A percentile compares a stretch with the other conserved stretches of the same genome.
phyloP scores from a whole-genome alignment of 2,888 invertebrate genomes.

The Rhorus exstirpatorius region DNA sequence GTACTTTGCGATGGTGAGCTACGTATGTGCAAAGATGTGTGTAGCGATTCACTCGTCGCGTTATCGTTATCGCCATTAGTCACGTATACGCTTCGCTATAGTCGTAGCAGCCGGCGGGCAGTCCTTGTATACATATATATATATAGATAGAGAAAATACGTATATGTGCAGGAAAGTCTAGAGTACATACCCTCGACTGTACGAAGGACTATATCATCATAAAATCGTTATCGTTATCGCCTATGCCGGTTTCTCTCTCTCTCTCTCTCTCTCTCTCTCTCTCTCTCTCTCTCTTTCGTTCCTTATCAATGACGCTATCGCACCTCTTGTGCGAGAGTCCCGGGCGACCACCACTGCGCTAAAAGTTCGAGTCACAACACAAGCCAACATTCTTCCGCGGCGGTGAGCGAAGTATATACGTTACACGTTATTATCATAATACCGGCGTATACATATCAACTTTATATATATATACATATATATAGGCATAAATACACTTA shows the following conservation, averaged over 20 bases:
- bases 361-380: constrained; percentile 67
- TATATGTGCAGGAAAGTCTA: constrained; percentile 33
- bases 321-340: constrained; percentile 60
- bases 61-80: constrained; percentile 84
- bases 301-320: constrained; percentile 69
- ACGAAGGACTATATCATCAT: constrained; percentile 68
- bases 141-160: neutral
- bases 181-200: constrained; percentile 57
- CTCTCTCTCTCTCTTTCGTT: constrained; percentile 57
- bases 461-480: neutral
- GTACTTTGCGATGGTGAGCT: constrained; percentile 8
- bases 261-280: constrained; percentile 38
- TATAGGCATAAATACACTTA: neutral
- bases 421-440: constrained; percentile 60
- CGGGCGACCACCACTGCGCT: constrained; percentile 56
- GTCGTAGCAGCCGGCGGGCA: constrained; percentile 77
- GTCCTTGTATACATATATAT: constrained; percentile 31
- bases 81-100: constrained; percentile 80
- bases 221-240: constrained; percentile 81
- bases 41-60: constrained; percentile 69
- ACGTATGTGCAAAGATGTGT: constrained; percentile 41
- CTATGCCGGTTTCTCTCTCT: constrained; percentile 66
- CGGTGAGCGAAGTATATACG: constrained; percentile 40
- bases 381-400: constrained; percentile 66
- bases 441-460: constrained; percentile 26